These are phyloP conservation scores for Ianthella basta DNA, from an alignment of 37 sponge, comb jelly and placozoan species.

Conservation along the genomic window DNA sequence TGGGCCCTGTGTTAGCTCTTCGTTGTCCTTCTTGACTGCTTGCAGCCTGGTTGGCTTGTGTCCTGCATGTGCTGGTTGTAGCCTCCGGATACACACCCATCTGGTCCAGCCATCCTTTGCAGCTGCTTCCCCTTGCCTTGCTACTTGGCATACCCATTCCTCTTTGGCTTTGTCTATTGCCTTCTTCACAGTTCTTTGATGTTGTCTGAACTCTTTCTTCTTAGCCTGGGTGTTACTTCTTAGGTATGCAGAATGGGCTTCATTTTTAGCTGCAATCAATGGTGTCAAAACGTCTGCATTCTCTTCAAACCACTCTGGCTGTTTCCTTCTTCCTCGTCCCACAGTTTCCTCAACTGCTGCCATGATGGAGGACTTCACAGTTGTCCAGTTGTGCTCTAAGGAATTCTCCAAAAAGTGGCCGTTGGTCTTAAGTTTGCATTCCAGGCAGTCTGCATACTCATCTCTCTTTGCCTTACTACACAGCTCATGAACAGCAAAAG, in stretches of 20 bases:
- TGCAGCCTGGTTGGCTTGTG: conserved; percentile 8
- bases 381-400: conserved; percentile 35
- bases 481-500: background rate
- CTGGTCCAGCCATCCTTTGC: no score
- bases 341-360: conserved; percentile 28
- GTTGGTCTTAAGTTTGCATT: background rate
- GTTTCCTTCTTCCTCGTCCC: conserved; percentile 34
- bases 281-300: conserved; percentile 15
- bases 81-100: no score
- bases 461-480: background rate
- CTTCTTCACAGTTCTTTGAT: no score
- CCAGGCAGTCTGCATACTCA: background rate
- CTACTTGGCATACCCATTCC: no score
- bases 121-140: no score
- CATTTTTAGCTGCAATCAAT: conserved; percentile 3
- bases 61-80: conserved; percentile 32
- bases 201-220: background rate
- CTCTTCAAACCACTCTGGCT: conserved; percentile 48
- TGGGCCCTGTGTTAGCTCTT: conserved; percentile 45
- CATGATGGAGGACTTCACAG: background rate
- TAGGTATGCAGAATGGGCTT: background rate
- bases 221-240: background rate
- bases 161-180: no score
- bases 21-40: conserved; percentile 46
- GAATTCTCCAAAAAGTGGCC: background rate